These are phyloP conservation scores for pig (Sus scrofa) DNA, from an alignment of 2,113 vertebrate genomes.

Conservation along the genomic window T2T-Sscrofa CM000827.6:55153001-55153500, in stretches of 20 bases:
- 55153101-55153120: conserved; percentile 46
- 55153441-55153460: background rate
- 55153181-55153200: background rate
- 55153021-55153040: background rate
- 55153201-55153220: conserved; percentile 36
- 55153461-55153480: too few relatives aligned
- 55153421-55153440: conserved; percentile 18
- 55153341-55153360: background rate
- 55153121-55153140: conserved; percentile 56
- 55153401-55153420: background rate
- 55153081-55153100: conserved; percentile 46
- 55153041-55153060: background rate
- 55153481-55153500: too few relatives aligned
- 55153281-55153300: conserved; percentile 61
- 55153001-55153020: background rate
- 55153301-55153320: background rate
- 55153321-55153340: background rate
- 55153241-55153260: background rate
- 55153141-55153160: conserved; percentile 58
- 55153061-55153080: conserved; percentile 41
- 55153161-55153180: background rate
- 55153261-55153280: conserved; percentile 43
- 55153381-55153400: background rate
- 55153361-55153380: conserved; percentile 9
- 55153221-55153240: conserved; percentile 31